phyloP scores from a whole-genome alignment of 2,113 vertebrate genomes.

The Sapajus apella region DNA sequence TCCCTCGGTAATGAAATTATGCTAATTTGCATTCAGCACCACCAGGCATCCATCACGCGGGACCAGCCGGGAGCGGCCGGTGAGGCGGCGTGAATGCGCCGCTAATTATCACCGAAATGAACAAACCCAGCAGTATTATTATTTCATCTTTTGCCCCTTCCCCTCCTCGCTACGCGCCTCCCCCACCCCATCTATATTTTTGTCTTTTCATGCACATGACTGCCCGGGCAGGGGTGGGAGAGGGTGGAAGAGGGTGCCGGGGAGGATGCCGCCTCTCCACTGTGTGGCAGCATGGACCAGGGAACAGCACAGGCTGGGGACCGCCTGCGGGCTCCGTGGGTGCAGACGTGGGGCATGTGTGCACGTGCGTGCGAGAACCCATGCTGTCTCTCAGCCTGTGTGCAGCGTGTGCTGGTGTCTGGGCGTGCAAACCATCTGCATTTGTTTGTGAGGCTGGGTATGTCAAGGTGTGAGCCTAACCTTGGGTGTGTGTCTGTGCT shows the following conservation, averaged over 20 bases:
- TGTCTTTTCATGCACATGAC: conserved; percentile 65
- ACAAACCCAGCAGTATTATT: conserved; percentile 79
- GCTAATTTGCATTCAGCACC: conserved; percentile 94
- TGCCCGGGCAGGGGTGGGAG: conserved; percentile 1
- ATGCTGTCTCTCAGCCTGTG: not conserved
- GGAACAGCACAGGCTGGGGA: conserved; percentile 72
- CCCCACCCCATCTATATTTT: not conserved
- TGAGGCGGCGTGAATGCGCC: conserved; percentile 87
- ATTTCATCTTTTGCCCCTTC: conserved; percentile 80
- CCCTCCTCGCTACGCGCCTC: not conserved
- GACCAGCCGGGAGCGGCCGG: conserved; percentile 94
- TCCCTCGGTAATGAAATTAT: conserved; percentile 96
- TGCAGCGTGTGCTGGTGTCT: not conserved
- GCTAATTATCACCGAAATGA: conserved; percentile 89
- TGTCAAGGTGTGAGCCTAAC: not conserved
- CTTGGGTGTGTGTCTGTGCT: not conserved
- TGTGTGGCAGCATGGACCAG: conserved; percentile 93
- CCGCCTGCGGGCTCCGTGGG: not conserved
- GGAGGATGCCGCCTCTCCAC: conserved; percentile 81
- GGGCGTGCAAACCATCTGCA: not conserved
- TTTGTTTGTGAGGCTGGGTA: no score
- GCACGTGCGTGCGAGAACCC: not conserved
- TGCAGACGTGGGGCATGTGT: not conserved
- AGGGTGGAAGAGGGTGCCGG: not conserved
- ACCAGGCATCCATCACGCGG: conserved; percentile 96